Conservation (phyloP, 1,140 invertebrate genomes). For the Lethrus apterus region DNA sequence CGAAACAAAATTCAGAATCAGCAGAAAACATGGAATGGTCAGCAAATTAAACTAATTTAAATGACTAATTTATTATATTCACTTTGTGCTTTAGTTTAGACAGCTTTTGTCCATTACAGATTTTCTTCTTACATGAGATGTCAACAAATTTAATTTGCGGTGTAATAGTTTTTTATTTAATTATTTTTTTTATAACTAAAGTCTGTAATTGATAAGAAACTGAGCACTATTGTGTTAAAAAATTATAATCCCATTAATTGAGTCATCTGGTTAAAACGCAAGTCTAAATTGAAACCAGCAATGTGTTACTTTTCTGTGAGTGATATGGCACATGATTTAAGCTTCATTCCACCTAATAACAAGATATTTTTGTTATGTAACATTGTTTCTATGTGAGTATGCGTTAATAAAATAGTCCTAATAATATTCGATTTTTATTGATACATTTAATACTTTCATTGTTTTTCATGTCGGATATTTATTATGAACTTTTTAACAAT, state of each 20-base stretch:
- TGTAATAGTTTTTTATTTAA: conserved; percentile 5
- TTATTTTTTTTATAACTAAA: background rate
- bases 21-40: conserved; percentile 37
- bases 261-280: too few relatives aligned
- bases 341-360: conserved; percentile 14
- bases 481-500: too few relatives aligned
- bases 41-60: conserved; percentile 20
- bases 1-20: conserved; percentile 17
- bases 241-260: too few relatives aligned
- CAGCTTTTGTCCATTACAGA: conserved; percentile 4
- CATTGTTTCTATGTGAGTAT: too few relatives aligned
- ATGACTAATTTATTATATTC: conserved; percentile 21
- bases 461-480: too few relatives aligned
- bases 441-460: too few relatives aligned
- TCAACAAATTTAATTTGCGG: conserved; percentile 7
- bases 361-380: too few relatives aligned
- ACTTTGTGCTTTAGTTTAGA: conserved; percentile 10
- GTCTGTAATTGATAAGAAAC: conserved; percentile 9
- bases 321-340: conserved; percentile 9
- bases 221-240: too few relatives aligned
- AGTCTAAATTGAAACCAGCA: conserved; percentile 1
- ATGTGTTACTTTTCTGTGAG: conserved; percentile 6
- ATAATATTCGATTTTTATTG: too few relatives aligned
- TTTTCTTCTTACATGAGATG: conserved; percentile 12
- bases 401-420: too few relatives aligned